phyloP scores from a whole-genome alignment of 2,888 invertebrate species.

The Homarus gammarus region DNA sequence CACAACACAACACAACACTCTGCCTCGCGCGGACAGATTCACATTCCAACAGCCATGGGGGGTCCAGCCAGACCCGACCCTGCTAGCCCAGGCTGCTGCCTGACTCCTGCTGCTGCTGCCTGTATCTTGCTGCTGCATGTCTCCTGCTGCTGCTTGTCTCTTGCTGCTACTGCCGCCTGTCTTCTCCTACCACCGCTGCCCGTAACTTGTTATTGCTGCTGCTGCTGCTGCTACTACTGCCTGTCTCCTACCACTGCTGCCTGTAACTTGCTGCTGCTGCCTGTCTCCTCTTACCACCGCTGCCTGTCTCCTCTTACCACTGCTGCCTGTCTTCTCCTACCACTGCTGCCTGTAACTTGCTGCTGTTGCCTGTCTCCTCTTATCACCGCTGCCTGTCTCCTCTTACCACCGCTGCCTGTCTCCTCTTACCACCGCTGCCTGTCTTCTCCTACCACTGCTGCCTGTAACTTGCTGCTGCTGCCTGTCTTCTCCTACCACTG shows the following conservation, averaged over 20 bases:
- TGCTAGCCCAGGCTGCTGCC: neutral
- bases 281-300: neutral
- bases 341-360: neutral
- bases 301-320: neutral
- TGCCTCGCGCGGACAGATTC: conserved; percentile 5
- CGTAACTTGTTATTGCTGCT: too few species aligned
- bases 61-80: neutral
- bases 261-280: neutral
- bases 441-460: neutral
- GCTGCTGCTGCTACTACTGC: neutral
- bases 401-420: too few species aligned
- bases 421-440: neutral
- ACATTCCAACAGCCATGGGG: neutral
- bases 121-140: neutral
- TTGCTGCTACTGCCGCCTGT: neutral
- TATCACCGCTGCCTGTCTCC: too few species aligned
- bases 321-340: neutral
- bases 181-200: neutral
- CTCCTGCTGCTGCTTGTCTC: neutral
- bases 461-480: neutral
- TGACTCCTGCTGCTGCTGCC: neutral
- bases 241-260: neutral
- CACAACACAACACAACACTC: neutral
- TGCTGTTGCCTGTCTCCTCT: neutral
- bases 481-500: neutral